phyloP scores from a whole-genome alignment of 2,888 invertebrate species.

The Cheilosia scutellata region DNA sequence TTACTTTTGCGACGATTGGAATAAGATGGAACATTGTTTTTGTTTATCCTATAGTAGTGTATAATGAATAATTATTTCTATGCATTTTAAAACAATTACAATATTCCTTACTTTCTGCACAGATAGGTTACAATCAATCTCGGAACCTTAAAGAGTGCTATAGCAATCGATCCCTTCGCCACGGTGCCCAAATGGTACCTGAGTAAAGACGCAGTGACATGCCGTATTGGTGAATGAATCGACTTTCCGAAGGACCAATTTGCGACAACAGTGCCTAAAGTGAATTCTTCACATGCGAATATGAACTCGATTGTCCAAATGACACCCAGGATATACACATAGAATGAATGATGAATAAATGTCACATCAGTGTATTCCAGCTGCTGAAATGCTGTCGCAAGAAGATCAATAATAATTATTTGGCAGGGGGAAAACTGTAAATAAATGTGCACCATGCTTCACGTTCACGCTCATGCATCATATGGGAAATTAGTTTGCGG shows the following conservation, averaged over 20 bases:
- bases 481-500: too few species aligned
- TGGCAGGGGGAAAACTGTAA: too few species aligned
- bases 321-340: constrained; percentile 95
- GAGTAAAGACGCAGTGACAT: constrained; percentile 88
- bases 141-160: constrained; percentile 97
- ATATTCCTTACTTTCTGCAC: constrained; percentile 91
- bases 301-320: constrained; percentile 98
- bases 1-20: constrained; percentile 94
- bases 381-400: constrained; percentile 86
- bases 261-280: constrained; percentile 96
- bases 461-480: too few species aligned
- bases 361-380: constrained; percentile 91
- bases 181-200: constrained; percentile 97
- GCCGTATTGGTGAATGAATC: constrained; percentile 87
- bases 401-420: constrained; percentile 14
- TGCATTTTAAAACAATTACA: not conserved
- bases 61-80: not conserved
- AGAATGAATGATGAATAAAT: constrained; percentile 96
- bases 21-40: constrained; percentile 88
- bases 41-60: constrained; percentile 85
- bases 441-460: too few species aligned
- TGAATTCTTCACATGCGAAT: constrained; percentile 96
- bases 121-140: constrained; percentile 94
- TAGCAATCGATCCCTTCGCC: constrained; percentile 96
- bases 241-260: constrained; percentile 96